Evolutionary conservation across 2,888 invertebrate genomes (phyloP), one percentile per base, ranked within the genome.

Genomic region (Polydrusus cervinus): DNA sequence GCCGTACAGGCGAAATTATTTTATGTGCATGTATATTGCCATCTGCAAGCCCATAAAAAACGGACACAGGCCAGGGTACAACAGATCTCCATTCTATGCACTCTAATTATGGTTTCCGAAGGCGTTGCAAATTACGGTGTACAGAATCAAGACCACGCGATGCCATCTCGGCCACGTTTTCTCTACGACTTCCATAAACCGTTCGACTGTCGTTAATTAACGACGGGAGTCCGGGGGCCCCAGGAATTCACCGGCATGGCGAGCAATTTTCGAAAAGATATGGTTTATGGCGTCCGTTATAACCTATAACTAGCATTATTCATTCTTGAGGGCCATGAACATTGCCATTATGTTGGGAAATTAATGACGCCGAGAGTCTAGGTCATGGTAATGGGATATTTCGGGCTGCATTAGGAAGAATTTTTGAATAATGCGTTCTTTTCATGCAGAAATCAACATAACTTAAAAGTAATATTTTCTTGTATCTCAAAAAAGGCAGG

Each of bases 81-180:
- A 73, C 78, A 78, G 75, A 67, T 55, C 60, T 75, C 72, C 74
- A 75, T 78, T 78, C 75, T 77, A 77, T 78, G 76, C 78, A 78
- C 79, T 82, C 80, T 84, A 84, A 84, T 84, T 84, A 84, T 82
- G 80, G 82, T 83, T 83, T 82, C 81, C 83, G 81, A 79, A 81
- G 82, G 83, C 84, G 82, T 83, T 81, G 84, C 82, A 84, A 83
- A 84, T 84, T 84, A 84, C 81, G 83, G 84, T 82, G 81, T 79
- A 78, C 78, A 80, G 55, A 68, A 69, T 67, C 73, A 67, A 67
- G 67, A 73, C 68, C 69, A 69, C 64, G 71, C 67, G 84, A 84
- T 84, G 81, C 80, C 84, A 84, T 84, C 84, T 84, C 79, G 81
- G 80, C 83, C 84, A 84, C 83, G 84, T 84, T 84, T 83, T 81